These are phyloP conservation scores for Notechis scutatus DNA, from an alignment of 2,113 vertebrate genomes.

Conservation along the genomic window DNA sequence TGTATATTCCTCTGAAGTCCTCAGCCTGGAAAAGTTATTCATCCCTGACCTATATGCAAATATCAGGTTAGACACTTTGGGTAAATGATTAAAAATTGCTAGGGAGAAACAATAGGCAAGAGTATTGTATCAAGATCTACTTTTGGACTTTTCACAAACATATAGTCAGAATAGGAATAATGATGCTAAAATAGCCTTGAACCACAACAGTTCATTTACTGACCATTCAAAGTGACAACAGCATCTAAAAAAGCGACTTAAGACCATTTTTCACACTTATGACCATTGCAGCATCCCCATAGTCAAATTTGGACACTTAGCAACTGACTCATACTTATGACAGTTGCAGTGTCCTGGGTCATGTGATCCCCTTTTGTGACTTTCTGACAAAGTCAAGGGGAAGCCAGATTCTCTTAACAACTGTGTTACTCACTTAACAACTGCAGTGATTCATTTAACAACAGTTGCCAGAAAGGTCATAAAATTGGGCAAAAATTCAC, in stretches of 20 bases:
- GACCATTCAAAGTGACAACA: background rate
- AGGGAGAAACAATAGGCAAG: background rate
- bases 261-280: background rate
- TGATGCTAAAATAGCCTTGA: background rate
- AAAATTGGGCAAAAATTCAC: background rate
- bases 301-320: background rate
- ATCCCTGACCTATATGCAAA: background rate
- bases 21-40: background rate
- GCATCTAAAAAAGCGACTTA: background rate
- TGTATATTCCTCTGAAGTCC: background rate
- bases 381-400: background rate
- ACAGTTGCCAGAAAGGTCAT: accelerated
- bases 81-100: background rate
- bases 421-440: background rate
- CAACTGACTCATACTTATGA: background rate
- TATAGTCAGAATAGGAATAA: background rate
- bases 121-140: background rate
- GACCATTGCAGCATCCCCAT: background rate
- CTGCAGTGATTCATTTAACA: background rate
- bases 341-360: background rate
- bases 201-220: background rate
- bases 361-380: background rate
- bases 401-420: background rate
- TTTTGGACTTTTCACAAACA: background rate
- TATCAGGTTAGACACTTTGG: background rate